These are phyloP conservation scores for Heliconius charithonia DNA, from an alignment of 2,888 invertebrate species.

Conservation along the genomic window DNA sequence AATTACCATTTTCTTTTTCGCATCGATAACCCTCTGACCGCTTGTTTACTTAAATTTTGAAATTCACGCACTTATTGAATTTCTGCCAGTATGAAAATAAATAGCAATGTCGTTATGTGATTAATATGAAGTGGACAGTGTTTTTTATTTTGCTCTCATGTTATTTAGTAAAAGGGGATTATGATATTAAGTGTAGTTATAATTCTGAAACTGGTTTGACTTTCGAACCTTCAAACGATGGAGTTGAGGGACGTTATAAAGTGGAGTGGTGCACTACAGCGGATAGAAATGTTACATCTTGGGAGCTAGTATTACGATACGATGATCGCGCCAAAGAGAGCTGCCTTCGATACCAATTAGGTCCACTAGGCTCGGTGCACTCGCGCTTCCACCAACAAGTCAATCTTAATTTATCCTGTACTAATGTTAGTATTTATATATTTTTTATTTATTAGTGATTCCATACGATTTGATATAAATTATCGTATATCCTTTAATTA, in stretches of 20 bases:
- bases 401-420: constrained; percentile 53
- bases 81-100: background rate
- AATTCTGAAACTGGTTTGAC: constrained; percentile 43
- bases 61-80: background rate
- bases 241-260: constrained; percentile 60
- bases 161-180: constrained; percentile 46
- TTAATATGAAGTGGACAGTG: constrained; percentile 52
- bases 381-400: constrained; percentile 42
- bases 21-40: constrained; percentile 41
- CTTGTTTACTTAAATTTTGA: constrained; percentile 20
- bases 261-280: constrained; percentile 58
- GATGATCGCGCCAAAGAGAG: constrained; percentile 12
- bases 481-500: no score
- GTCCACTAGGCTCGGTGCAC: constrained; percentile 42
- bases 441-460: background rate
- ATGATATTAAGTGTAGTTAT: constrained; percentile 54
- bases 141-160: constrained; percentile 50
- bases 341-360: constrained; percentile 24
- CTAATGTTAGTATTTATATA: constrained; percentile 57
- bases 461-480: background rate
- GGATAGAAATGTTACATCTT: constrained; percentile 48
- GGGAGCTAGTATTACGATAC: constrained; percentile 53
- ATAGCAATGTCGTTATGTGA: constrained; percentile 25
- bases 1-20: constrained; percentile 27
- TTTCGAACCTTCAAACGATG: constrained; percentile 53